phyloP scores from a whole-genome alignment of 2,888 invertebrate genomes.

The Galerucella nymphaeae region DNA sequence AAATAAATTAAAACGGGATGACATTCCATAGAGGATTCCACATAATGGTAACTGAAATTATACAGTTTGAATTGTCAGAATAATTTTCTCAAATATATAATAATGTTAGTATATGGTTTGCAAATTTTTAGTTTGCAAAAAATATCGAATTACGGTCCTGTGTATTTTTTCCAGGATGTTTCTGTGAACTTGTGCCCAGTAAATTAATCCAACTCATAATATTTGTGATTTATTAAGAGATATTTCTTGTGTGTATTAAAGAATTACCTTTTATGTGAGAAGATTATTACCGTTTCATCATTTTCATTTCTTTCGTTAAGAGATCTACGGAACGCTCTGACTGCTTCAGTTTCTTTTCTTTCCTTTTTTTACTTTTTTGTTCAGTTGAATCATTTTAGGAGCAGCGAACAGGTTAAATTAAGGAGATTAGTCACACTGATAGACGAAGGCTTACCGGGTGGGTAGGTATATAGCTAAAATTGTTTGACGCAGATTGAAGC shows the following conservation, averaged over 20 bases:
- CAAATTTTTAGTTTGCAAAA: too few species aligned
- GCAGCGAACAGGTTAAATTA: slow-evolving; percentile 13
- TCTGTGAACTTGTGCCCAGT: slow-evolving; percentile 16
- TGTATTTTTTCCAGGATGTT: slow-evolving; percentile 3
- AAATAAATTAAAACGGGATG: neutral
- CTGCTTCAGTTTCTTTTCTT: slow-evolving; percentile 17
- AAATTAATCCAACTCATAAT: slow-evolving; percentile 35
- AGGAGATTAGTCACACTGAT: slow-evolving; percentile 18
- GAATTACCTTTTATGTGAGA: slow-evolving; percentile 36
- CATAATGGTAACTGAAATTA: too few species aligned
- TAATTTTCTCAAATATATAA: too few species aligned
- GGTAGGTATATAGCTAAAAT: neutral
- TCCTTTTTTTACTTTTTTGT: slow-evolving; percentile 10
- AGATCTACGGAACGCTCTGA: slow-evolving; percentile 19
- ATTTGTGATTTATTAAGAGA: slow-evolving; percentile 36
- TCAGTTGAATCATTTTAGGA: slow-evolving; percentile 8
- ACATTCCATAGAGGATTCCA: neutral
- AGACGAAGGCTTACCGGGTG: neutral
- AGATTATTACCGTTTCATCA: slow-evolving; percentile 32
- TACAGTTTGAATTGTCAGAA: too few species aligned
- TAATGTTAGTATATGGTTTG: too few species aligned
- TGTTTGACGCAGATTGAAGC: too few species aligned
- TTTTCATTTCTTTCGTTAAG: slow-evolving; percentile 27
- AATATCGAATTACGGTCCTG: slow-evolving; percentile 8
- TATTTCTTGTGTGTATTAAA: slow-evolving; percentile 37